These are phyloP conservation scores for Archegozetes longisetosus DNA, from an alignment of 1,140 invertebrate genomes.

Conservation along the genomic window DNA sequence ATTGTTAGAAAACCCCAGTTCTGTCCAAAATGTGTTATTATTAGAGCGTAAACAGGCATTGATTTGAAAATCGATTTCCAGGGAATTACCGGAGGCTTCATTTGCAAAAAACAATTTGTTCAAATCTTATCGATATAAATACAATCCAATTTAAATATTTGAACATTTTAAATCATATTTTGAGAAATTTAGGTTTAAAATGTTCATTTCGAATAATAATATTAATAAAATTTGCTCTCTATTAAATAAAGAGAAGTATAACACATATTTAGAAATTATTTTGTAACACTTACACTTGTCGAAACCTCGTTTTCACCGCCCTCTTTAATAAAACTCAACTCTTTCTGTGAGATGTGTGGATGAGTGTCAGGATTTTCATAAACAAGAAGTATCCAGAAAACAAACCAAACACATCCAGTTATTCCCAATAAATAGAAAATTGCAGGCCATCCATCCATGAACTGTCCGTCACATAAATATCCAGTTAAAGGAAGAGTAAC, in stretches of 20 bases:
- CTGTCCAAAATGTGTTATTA: constrained; percentile 71
- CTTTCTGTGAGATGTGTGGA: constrained; percentile 14
- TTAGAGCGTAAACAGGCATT: constrained; percentile 73
- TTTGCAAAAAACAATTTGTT: too few relatives aligned
- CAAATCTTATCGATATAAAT: too few relatives aligned
- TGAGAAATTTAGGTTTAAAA: too few relatives aligned
- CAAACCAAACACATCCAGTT: constrained; percentile 17
- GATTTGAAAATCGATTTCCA: constrained; percentile 64
- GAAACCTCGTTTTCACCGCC: constrained; percentile 18
- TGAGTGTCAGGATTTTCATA: constrained; percentile 16
- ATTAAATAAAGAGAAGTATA: constrained; percentile 21
- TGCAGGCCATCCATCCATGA: constrained; percentile 17
- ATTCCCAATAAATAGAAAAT: constrained; percentile 19
- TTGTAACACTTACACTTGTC: constrained; percentile 16
- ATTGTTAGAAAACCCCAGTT: constrained; percentile 92
- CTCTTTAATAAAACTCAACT: constrained; percentile 36
- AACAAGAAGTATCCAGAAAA: constrained; percentile 14
- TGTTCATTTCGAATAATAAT: too few relatives aligned
- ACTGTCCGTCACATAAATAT: background rate
- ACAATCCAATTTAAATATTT: too few relatives aligned
- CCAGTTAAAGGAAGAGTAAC: constrained; percentile 22
- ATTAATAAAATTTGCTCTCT: constrained; percentile 29
- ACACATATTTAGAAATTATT: background rate
- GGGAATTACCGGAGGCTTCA: too few relatives aligned
- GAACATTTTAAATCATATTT: too few relatives aligned